Evolutionary conservation across 2,888 invertebrate genomes (phyloP).

Genomic region (Erebia epiphron): DNA sequence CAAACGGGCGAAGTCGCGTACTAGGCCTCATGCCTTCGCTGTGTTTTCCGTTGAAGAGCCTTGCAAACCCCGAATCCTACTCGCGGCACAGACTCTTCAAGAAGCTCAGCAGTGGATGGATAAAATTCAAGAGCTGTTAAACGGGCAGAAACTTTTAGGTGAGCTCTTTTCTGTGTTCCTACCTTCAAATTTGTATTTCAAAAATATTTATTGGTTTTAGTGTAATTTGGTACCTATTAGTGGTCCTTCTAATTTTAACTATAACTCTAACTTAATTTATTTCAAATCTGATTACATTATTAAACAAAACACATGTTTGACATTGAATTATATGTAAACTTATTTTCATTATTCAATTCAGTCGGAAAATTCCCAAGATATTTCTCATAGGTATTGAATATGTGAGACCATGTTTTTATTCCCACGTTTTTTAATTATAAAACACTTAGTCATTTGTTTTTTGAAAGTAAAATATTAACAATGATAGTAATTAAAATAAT

Average conservation of each 20-base stretch:
- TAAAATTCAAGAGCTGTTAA: conserved; percentile 80
- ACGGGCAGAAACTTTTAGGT: conserved; percentile 68
- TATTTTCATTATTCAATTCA: not conserved
- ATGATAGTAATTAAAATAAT: not conserved
- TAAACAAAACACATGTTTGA: not conserved
- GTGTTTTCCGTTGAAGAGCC: conserved; percentile 83
- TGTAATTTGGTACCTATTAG: not conserved
- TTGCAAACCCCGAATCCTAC: conserved; percentile 84
- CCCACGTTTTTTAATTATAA: not conserved
- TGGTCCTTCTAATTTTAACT: not conserved
- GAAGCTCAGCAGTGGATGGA: conserved; percentile 88
- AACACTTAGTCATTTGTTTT: not conserved
- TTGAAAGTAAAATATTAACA: conserved; percentile 5
- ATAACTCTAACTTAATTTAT: not conserved
- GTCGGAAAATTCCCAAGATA: not conserved
- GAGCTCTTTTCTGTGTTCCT: conserved; percentile 42
- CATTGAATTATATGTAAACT: conserved; percentile 1
- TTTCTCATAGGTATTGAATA: not conserved
- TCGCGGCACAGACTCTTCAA: conserved; percentile 85
- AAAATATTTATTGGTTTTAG: conserved; percentile 1
- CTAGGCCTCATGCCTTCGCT: conserved; percentile 87
- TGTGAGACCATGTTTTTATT: not conserved
- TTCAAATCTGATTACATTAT: not conserved
- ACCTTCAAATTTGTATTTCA: conserved; percentile 35
- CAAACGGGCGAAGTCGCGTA: conserved; percentile 85